Percentiles rank a stretch among this genome's conserved stretches.
These are phyloP conservation scores for Salvelinus sp. DNA, from an alignment of 2,113 vertebrate species.

Conservation along the genomic window DNA sequence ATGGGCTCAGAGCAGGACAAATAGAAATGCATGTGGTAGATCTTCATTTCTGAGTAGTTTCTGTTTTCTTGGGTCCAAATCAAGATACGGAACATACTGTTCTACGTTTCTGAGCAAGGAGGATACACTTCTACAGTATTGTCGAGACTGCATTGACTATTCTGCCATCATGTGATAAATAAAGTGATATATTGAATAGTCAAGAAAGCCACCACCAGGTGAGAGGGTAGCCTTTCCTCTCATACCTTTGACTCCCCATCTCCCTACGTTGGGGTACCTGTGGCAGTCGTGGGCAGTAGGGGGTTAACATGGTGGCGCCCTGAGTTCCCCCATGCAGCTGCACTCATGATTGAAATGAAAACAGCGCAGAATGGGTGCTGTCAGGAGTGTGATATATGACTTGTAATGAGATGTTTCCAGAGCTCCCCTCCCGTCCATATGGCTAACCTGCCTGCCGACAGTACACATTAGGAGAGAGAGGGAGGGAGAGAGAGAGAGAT, in stretches of 20 bases:
- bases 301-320: background rate
- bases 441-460: conserved; percentile 82
- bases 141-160: too few species aligned
- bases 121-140: conserved; percentile 42
- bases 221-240: conserved; percentile 20
- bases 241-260: background rate
- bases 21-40: conserved; percentile 13
- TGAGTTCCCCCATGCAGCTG: conserved; percentile 77
- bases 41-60: background rate
- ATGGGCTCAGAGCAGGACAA: background rate
- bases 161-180: too few species aligned
- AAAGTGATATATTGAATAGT: too few species aligned
- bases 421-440: conserved; percentile 82
- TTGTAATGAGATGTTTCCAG: conserved; percentile 92
- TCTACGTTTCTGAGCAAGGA: too few species aligned
- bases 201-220: too few species aligned
- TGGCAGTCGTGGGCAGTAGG: background rate
- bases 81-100: background rate
- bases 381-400: conserved; percentile 83
- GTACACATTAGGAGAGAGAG: conserved; percentile 62
- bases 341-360: conserved; percentile 92
- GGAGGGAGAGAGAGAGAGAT: conserved; percentile 13
- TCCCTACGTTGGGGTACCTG: background rate
- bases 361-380: conserved; percentile 81
- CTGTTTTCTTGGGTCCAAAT: background rate